These are phyloP conservation scores for Gambelia wislizenii DNA, from an alignment of 2,797 vertebrate genomes.

Conservation along the genomic window DNA sequence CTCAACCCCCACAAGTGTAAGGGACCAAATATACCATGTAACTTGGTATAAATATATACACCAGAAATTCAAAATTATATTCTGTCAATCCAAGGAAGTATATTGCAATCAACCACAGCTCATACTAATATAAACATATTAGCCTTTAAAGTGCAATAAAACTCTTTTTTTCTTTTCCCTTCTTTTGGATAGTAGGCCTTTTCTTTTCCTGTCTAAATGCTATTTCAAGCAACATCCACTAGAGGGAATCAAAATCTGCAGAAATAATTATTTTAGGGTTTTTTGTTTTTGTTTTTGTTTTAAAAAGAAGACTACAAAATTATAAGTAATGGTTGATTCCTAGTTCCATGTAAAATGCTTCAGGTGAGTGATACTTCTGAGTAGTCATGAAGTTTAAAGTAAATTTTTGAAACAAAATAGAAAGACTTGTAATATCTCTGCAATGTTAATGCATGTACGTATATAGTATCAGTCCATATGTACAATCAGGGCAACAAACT, in stretches of 20 bases:
- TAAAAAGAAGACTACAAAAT: not conserved
- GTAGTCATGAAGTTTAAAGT: not conserved
- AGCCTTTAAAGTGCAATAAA: too few relatives aligned
- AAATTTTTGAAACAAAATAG: not conserved
- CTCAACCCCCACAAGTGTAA: too few relatives aligned
- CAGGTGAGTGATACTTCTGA: not conserved
- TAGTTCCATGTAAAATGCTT: not conserved
- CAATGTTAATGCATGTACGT: not conserved
- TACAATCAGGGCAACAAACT: not conserved
- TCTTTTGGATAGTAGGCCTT: not conserved
- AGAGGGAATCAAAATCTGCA: conserved; percentile 25
- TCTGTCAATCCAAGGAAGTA: too few relatives aligned
- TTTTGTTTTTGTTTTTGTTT: not conserved
- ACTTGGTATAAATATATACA: too few relatives aligned
- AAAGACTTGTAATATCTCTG: not conserved
- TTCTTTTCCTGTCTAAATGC: not conserved
- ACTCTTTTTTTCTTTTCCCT: too few relatives aligned
- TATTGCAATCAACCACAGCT: too few relatives aligned
- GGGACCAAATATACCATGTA: too few relatives aligned
- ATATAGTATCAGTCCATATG: not conserved
- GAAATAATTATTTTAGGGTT: conserved; percentile 5
- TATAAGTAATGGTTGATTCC: conserved; percentile 12
- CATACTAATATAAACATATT: too few relatives aligned
- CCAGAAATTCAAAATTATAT: too few relatives aligned
- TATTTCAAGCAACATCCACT: conserved; percentile 19